phyloP scores from a whole-genome alignment of 2,113 vertebrate genomes.

The Dipodomys spectabilis region DNA sequence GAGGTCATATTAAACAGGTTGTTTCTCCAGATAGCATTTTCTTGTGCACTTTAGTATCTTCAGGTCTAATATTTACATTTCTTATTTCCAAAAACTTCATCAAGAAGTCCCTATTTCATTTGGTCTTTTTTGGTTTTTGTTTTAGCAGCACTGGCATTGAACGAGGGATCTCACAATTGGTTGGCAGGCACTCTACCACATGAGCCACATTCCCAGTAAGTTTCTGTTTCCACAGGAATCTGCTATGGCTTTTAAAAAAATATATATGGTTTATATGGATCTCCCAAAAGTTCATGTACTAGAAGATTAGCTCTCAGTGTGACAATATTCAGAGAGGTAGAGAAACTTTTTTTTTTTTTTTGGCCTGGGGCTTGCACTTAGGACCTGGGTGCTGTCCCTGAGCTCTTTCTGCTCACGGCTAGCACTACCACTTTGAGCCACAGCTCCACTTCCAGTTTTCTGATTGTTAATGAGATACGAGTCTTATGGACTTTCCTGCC shows the following conservation, averaged over 20 bases:
- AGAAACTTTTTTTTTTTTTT: not conserved
- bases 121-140: no score
- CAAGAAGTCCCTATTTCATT: no score
- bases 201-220: not conserved
- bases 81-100: conserved; percentile 10
- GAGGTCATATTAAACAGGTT: not conserved
- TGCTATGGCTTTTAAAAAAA: not conserved
- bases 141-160: no score
- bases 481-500: no score
- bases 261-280: not conserved
- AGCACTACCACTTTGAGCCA: no score
- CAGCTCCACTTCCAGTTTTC: no score
- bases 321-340: not conserved
- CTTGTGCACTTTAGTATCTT: not conserved
- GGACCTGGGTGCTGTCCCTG: no score
- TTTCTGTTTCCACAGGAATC: not conserved
- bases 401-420: no score
- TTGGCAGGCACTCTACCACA: no score
- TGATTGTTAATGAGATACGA: no score
- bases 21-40: not conserved
- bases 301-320: not conserved
- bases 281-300: not conserved
- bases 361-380: no score
- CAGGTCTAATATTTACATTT: not conserved
- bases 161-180: no score